Percentiles rank a stretch among this genome's conserved stretches.
These are phyloP conservation scores for Ceramica pisi DNA, from an alignment of 2,888 invertebrate species.

Conservation along the genomic window DNA sequence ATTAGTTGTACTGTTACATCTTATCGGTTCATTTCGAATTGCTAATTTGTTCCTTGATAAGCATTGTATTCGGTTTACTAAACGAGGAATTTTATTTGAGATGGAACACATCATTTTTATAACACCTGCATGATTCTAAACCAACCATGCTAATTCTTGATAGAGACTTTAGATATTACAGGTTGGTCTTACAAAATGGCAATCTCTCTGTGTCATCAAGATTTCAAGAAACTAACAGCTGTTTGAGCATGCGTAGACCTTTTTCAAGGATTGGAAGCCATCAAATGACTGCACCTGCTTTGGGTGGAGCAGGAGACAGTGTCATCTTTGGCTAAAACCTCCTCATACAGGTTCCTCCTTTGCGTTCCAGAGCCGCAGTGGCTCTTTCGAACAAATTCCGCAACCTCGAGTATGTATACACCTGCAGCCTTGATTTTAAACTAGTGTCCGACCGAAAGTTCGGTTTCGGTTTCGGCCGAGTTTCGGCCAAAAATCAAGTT, in stretches of 20 bases:
- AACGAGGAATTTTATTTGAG: conserved; percentile 5
- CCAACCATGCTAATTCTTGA: neutral
- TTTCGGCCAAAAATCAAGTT: too few relatives aligned
- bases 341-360: too few relatives aligned
- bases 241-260: neutral
- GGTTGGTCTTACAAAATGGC: neutral
- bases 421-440: too few relatives aligned
- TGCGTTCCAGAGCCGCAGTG: too few relatives aligned
- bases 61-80: conserved; percentile 9
- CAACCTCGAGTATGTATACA: too few relatives aligned
- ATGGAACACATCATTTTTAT: neutral
- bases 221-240: neutral
- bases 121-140: conserved; percentile 8
- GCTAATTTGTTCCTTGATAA: conserved; percentile 43
- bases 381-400: too few relatives aligned
- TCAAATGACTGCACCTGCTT: too few relatives aligned
- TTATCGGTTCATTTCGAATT: conserved; percentile 40
- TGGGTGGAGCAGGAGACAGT: too few relatives aligned
- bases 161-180: neutral
- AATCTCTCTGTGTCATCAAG: neutral
- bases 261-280: too few relatives aligned
- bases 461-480: too few relatives aligned
- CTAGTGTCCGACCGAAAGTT: too few relatives aligned
- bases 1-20: conserved; percentile 25
- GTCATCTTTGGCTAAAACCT: too few relatives aligned